Base-by-base conservation (phyloP, 2,113 vertebrate species). In the Cyrtonyx montezumae region DNA sequence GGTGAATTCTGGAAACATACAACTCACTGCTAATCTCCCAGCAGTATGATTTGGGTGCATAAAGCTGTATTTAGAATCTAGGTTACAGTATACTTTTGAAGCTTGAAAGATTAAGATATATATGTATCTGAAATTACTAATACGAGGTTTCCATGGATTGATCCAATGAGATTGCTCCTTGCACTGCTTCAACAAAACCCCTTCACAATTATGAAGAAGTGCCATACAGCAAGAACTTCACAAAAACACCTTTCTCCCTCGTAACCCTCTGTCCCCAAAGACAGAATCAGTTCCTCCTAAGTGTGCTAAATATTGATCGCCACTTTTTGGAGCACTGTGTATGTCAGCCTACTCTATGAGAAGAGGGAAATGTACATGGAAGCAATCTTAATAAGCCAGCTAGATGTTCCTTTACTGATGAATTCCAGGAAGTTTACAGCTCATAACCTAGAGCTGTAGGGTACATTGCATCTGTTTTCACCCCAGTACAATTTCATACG, bases 351-450 rank as follows among this genome's bases (percentile, higher is more conserved):
- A 21, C 37, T 55, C 74, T 71, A n/a, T 32, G 49, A 80, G 28
- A 17, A 19, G 5, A 2, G 26, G 36, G 25, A 18, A 37, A 63
- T 40, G 16, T 49, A n/a, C 0, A 0, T 65, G 20, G 66, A 88
- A 81, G 80, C 20, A 88, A 66, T n/a, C 76, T 17, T 37, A 67
- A 76, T 0, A 4, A 87, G 49, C 20, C 55, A 69, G 6, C 13
- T 22, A 76, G 36, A 46, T 67, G 21, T 61, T 25, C 42, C 42
- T 82, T 23, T 43, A 23, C 37, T 51, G 46, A 85, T 45, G 63
- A 91, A 46, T 3, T 25, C 62, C 73, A 70, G 21, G 5, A 65
- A 69, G 6, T 74, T 79, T 32, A 69, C 34, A 62, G 28, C 13
- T 91, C 62, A 42, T 42, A 87, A 77, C 18, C 42, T 89, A 42